Evolutionary conservation across 2,888 invertebrate species (phyloP).

Genomic region (Xylota segnis): DNA sequence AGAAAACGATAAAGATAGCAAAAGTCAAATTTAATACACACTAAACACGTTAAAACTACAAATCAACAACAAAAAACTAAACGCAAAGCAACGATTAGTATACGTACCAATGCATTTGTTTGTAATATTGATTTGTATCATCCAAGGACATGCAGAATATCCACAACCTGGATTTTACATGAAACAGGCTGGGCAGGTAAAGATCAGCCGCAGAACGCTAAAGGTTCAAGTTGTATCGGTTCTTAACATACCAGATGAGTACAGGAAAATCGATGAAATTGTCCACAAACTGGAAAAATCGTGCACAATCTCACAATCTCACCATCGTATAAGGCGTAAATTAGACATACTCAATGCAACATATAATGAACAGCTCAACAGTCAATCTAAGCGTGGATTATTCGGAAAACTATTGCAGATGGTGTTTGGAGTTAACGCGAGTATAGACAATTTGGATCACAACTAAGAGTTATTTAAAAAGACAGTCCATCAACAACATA

Average conservation of each 20-base stretch:
- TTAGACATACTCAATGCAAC: background rate
- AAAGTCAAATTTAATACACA: background rate
- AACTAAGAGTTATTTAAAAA: conserved; percentile 11
- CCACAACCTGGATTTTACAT: background rate
- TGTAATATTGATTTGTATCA: background rate
- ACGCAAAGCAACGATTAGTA: background rate
- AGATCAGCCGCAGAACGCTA: background rate
- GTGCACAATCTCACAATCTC: background rate
- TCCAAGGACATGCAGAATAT: background rate
- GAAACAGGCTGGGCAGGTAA: background rate
- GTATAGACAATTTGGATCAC: conserved; percentile 1
- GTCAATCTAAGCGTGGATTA: background rate
- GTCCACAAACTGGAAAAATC: background rate
- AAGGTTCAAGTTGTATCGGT: background rate
- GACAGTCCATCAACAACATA: background rate
- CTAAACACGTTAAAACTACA: background rate
- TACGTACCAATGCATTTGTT: background rate
- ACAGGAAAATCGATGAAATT: background rate
- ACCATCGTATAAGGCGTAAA: background rate
- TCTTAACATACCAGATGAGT: conserved; percentile 3
- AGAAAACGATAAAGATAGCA: background rate
- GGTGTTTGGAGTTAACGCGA: conserved; percentile 11
- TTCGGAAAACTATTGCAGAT: conserved; percentile 4
- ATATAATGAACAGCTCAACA: background rate
- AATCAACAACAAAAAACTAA: background rate